Evolutionary conservation across 2,888 invertebrate species (phyloP), one percentile per base, ranked within the genome.

Genomic region (Frankliniella fusca): DNA sequence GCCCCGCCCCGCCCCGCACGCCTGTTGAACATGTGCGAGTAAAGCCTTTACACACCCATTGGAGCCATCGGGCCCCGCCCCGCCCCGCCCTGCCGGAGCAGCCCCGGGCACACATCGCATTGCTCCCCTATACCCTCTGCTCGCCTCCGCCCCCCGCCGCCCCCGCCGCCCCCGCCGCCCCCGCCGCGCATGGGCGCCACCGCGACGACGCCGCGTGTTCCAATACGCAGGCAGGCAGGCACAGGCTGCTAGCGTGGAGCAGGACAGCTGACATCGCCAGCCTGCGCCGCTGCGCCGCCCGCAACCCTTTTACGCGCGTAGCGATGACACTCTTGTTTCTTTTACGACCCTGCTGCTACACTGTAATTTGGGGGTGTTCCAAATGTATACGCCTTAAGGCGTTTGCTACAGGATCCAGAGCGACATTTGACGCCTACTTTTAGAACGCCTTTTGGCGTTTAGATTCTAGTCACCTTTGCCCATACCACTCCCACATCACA

Each of bases 11-110:
- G 38, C 38, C 38, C 38, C 38, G 20, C 54, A 54, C 20, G 54
- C 54, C 54, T 54, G 54, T 54, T 54, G 54, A 54, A 54, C 54
- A 54, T 54, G 54, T 54, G 54, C 54, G 54, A 54, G 54, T 54
- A 15, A 20, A 20, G 54, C 54, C 54, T 54, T 38, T 38, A 38
- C 38, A 38, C 54, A 10, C 18, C 54, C 54, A 54, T 54, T 20
- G 15, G 54, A 54, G 54, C 54, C 54, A 54, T 54, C 54, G 54
- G 20, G 54, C 10, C 15, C 18, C 15, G 20, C 54, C 38, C 38
- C 3, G 38, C 38, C n/a, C n/a, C 38, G 38, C 38, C 38, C 38
- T 5, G 5, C 38, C 38, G 38, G 38, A 5, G 38, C 38, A 38
- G 38, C 38, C 38, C 38, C 2, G 38, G 38, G 38, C 54, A 54